Base-by-base conservation (phyloP, 2,888 invertebrate species). In the Cheiracanthium punctorium region DNA sequence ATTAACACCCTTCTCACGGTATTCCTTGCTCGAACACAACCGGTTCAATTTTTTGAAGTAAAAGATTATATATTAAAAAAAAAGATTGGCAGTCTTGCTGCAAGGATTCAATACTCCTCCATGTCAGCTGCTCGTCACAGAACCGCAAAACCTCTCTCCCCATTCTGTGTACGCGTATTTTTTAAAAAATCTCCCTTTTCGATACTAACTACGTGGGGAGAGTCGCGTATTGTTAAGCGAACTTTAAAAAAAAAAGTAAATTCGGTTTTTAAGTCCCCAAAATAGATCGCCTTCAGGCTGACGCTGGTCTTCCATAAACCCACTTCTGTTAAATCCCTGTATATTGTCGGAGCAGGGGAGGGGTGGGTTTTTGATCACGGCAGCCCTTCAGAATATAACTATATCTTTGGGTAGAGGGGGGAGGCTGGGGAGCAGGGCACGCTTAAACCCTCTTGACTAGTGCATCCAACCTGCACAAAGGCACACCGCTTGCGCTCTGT, bases 381-480 rank as follows among this genome's bases (percentile, higher is more conserved):
- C n/a, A n/a, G 2, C 32, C 33, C 67, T 69, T 33, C 33, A 69
- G 67, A 33, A 28, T 33, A 17, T 69, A 33, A 69, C 67, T 32
- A 69, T 33, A 24, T n/a, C n/a, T n/a, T n/a, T 30, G 65, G 12
- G 28, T 65, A 4, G 33, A 69, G n/a, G 33, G 0, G n/a, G n/a
- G n/a, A n/a, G n/a, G n/a, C n/a, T n/a, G n/a, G n/a, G n/a, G 67
- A 33, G 33, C 4, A 10, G 24, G 33, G n/a, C 33, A 10, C 33
- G 58, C 41, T 79, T 64, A 84, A 84, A 65, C 79, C 84, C 84
- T 84, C 84, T 84, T 84, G 84, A 84, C 84, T 84, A 79, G 58
- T 73, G 69, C 72, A 33, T 30, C 73, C 79, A 73, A 79, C 74
- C 43, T 58, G 69, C 58, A 74, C 79, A 84, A 82, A 81, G 71